Percentiles rank a stretch among this genome's conserved stretches.
phyloP scores from a whole-genome alignment of 2,888 invertebrate genomes.

The Synergus umbraculus region DNA sequence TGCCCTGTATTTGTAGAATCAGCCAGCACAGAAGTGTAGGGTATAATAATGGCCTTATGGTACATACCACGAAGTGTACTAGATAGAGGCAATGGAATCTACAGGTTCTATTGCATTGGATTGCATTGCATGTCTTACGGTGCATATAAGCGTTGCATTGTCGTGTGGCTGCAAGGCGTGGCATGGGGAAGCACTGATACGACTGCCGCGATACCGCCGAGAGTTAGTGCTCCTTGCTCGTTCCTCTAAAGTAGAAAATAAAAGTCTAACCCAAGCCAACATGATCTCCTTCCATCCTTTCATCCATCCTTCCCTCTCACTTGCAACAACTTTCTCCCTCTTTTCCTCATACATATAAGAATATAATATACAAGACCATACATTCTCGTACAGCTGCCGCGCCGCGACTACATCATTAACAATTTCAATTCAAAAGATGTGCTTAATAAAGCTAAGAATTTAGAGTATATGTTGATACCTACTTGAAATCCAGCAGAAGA shows the following conservation, averaged over 20 bases:
- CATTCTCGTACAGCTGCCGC: too few species aligned
- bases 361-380: too few species aligned
- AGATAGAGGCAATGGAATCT: slow-evolving; percentile 43
- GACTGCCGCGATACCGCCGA: slow-evolving; percentile 57
- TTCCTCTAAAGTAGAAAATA: slow-evolving; percentile 16
- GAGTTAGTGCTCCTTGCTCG: slow-evolving; percentile 49
- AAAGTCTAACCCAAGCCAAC: not conserved
- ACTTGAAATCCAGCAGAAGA: too few species aligned
- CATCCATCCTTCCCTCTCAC: not conserved
- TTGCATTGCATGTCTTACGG: slow-evolving; percentile 56
- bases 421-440: too few species aligned
- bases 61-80: slow-evolving; percentile 23
- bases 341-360: slow-evolving; percentile 22
- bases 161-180: slow-evolving; percentile 59
- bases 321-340: not conserved
- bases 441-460: too few species aligned
- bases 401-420: too few species aligned
- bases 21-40: too few species aligned
- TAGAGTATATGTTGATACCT: too few species aligned
- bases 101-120: slow-evolving; percentile 36
- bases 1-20: too few species aligned
- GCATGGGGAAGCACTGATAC: slow-evolving; percentile 61
- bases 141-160: slow-evolving; percentile 59
- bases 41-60: slow-evolving; percentile 18
- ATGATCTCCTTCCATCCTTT: slow-evolving; percentile 17